Percentiles rank a stretch among this genome's conserved stretches.
Evolutionary conservation across 2,113 vertebrate species (phyloP).

Genomic region (Ptilorrhoa leucosticta): DNA sequence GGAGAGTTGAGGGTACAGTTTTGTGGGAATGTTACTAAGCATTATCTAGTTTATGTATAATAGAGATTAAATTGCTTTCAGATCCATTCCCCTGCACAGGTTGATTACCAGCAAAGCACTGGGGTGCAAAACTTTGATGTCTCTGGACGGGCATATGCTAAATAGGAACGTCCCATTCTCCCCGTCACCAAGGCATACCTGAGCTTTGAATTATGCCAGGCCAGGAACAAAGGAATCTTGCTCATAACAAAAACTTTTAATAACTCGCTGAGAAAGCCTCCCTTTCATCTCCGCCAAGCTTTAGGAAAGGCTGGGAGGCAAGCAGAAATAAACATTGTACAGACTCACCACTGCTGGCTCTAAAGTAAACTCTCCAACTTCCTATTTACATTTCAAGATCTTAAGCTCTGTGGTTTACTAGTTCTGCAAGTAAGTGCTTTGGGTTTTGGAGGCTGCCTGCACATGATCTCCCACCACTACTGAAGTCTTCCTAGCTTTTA

Average conservation of each 20-base stretch:
- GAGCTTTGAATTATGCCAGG: conserved; percentile 58
- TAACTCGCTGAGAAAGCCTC: conserved; percentile 43
- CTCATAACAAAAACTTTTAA: conserved; percentile 59
- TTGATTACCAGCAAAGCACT: background rate
- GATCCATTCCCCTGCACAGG: background rate
- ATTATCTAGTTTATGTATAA: background rate
- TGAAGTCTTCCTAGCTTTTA: conserved; percentile 50
- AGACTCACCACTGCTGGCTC: conserved; percentile 36
- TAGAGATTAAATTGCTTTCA: background rate
- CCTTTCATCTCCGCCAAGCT: conserved; percentile 56
- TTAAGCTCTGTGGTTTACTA: conserved; percentile 68
- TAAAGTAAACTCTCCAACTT: conserved; percentile 72
- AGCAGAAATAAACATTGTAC: conserved; percentile 50
- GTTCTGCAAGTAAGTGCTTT: conserved; percentile 61
- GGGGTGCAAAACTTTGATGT: background rate
- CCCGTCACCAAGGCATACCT: conserved; percentile 45
- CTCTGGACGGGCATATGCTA: background rate
- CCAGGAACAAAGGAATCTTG: conserved; percentile 61
- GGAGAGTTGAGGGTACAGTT: background rate
- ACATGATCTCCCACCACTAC: conserved; percentile 45
- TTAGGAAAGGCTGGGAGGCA: conserved; percentile 57
- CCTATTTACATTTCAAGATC: conserved; percentile 71
- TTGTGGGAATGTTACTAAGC: background rate
- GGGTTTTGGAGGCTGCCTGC: conserved; percentile 63
- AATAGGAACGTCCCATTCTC: background rate